phyloP scores from a whole-genome alignment of 2,888 invertebrate genomes.

The Selenia dentaria region DNA sequence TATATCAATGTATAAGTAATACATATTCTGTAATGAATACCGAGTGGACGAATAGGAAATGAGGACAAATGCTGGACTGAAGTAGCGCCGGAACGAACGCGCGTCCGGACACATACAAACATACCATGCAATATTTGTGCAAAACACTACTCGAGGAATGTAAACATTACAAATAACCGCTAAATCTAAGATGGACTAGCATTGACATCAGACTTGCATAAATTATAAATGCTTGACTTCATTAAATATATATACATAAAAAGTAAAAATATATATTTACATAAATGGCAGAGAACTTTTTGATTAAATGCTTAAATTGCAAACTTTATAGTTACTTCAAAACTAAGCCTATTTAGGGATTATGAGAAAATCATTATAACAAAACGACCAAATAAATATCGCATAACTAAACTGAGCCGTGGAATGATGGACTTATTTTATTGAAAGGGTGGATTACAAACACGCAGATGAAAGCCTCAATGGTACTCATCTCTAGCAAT shows the following conservation, averaged over 20 bases:
- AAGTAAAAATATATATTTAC: too few relatives aligned
- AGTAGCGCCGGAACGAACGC: not conserved
- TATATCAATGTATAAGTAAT: slow-evolving; percentile 36
- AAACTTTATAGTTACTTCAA: slow-evolving; percentile 18
- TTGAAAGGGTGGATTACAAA: slow-evolving; percentile 19
- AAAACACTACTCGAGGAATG: slow-evolving; percentile 11
- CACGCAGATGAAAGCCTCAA: slow-evolving; percentile 1
- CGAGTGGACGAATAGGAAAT: slow-evolving; percentile 47
- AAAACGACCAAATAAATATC: slow-evolving; percentile 8
- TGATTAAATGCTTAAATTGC: slow-evolving; percentile 4
- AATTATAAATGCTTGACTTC: slow-evolving; percentile 33
- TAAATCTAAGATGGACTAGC: slow-evolving; percentile 53
- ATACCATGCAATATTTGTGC: slow-evolving; percentile 5
- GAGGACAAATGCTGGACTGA: slow-evolving; percentile 1
- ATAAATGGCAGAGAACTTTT: slow-evolving; percentile 11
- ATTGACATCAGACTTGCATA: slow-evolving; percentile 63
- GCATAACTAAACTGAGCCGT: slow-evolving; percentile 19
- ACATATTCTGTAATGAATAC: slow-evolving; percentile 33
- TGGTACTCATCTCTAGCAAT: slow-evolving; percentile 4
- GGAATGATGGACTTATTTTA: slow-evolving; percentile 16
- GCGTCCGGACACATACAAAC: not conserved
- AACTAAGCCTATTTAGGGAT: slow-evolving; percentile 18
- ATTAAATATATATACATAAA: too few relatives aligned
- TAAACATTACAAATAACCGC: slow-evolving; percentile 30
- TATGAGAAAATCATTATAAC: slow-evolving; percentile 20